Percentiles rank a stretch among this genome's conserved stretches.
Evolutionary conservation across 1,140 invertebrate species (phyloP).

Genomic region (Pogonus chalceus): DNA sequence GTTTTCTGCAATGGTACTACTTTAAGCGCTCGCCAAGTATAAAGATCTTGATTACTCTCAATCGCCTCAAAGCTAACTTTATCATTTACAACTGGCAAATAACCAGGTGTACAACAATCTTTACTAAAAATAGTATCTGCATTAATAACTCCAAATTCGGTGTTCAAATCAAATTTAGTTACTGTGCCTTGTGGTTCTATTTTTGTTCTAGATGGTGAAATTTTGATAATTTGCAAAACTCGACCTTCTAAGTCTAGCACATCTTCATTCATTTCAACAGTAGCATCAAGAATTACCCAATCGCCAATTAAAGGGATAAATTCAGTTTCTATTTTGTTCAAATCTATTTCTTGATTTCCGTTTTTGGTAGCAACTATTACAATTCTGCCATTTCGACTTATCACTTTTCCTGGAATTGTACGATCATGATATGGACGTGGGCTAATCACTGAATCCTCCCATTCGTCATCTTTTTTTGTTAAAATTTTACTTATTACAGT

Average conservation of each 20-base stretch:
- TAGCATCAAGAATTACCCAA: constrained; percentile 48
- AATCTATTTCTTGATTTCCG: constrained; percentile 25
- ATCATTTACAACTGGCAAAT: constrained; percentile 43
- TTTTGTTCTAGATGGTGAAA: constrained; percentile 44
- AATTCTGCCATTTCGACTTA: constrained; percentile 18
- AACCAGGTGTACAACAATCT: constrained; percentile 38
- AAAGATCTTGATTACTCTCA: constrained; percentile 52
- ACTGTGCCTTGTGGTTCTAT: constrained; percentile 37
- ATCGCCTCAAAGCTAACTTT: constrained; percentile 50
- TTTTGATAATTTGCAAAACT: constrained; percentile 44
- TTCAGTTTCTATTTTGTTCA: constrained; percentile 29
- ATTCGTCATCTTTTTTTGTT: too few relatives aligned
- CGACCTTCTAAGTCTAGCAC: constrained; percentile 36
- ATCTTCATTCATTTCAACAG: constrained; percentile 41
- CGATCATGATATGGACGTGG: too few relatives aligned
- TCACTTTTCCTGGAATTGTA: constrained; percentile 21
- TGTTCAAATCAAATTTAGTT: constrained; percentile 39
- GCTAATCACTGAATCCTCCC: too few relatives aligned
- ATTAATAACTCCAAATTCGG: constrained; percentile 40
- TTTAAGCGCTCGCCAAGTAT: constrained; percentile 49
- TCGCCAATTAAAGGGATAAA: constrained; percentile 50
- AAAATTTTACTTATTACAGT: too few relatives aligned
- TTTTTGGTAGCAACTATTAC: constrained; percentile 18
- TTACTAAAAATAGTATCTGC: constrained; percentile 45
- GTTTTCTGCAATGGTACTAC: constrained; percentile 32